A percentile compares a stretch with the other conserved stretches of the same genome.
Conservation (phyloP, 2,113 vertebrate species). For the Pelecanus crispus region DNA sequence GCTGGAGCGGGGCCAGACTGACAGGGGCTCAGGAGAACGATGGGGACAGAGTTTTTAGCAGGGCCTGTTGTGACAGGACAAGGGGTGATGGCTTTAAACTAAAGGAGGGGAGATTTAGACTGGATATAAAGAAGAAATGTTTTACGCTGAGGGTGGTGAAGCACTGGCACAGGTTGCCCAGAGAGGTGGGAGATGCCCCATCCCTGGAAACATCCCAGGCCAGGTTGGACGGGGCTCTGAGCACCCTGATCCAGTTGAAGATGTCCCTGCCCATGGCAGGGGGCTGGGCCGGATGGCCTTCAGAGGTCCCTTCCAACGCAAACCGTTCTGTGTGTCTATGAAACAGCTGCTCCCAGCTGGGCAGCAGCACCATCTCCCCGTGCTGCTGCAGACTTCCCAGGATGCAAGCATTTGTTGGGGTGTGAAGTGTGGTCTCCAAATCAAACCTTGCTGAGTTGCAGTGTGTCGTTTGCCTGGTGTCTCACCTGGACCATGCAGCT, state of each 20-base stretch:
- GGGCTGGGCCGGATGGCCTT: fast-evolving
- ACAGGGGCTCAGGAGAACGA: background rate
- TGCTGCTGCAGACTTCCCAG: background rate
- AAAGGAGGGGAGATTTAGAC: background rate
- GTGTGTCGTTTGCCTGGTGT: fast-evolving
- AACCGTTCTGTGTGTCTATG: background rate
- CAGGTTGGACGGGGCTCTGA: fast-evolving
- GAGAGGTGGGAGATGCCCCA: background rate
- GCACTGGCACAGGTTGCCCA: fast-evolving
- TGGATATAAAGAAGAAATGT: fast-evolving
- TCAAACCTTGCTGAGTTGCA: background rate
- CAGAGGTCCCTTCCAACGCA: background rate
- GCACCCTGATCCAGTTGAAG: fast-evolving
- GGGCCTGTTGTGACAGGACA: fast-evolving
- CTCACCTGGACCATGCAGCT: background rate
- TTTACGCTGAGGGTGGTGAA: fast-evolving
- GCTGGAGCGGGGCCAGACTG: fast-evolving
- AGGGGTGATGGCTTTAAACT: background rate
- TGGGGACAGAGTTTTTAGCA: no score
- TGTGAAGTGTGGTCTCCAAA: fast-evolving
- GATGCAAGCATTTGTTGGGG: fast-evolving
- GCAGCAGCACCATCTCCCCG: background rate
- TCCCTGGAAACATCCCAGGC: background rate
- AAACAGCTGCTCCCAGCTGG: background rate
- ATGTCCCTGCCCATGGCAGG: fast-evolving